A percentile compares a stretch with the other conserved stretches of the same genome.
These are phyloP conservation scores for Tiaroga cobitis DNA, from an alignment of 2,797 vertebrate genomes.

Conservation along the genomic window DNA sequence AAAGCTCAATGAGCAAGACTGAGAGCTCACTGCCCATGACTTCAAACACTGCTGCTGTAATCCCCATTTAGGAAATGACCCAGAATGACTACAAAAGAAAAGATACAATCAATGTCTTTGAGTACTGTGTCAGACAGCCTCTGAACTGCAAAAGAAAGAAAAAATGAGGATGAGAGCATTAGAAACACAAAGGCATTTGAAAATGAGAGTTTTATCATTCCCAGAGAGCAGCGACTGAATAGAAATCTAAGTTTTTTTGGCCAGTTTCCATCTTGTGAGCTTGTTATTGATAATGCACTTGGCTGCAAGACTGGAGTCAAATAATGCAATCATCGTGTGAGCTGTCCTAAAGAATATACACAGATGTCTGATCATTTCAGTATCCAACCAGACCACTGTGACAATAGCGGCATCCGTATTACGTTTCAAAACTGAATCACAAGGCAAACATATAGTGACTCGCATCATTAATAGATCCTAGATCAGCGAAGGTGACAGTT, in stretches of 20 bases:
- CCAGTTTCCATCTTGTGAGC: neutral
- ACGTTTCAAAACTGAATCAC: neutral
- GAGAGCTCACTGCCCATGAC: slow-evolving; percentile 27
- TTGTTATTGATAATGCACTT: slow-evolving; percentile 1
- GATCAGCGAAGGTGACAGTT: slow-evolving; percentile 46
- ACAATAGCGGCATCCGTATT: neutral
- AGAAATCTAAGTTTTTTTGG: neutral
- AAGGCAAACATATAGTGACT: neutral
- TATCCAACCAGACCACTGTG: neutral
- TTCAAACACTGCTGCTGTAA: slow-evolving; percentile 50
- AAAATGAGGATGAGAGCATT: neutral
- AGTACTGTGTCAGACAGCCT: slow-evolving; percentile 40
- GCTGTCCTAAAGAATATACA: neutral
- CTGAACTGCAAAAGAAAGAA: slow-evolving; percentile 41
- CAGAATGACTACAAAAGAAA: slow-evolving; percentile 52
- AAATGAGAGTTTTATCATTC: slow-evolving; percentile 33
- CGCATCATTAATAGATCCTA: slow-evolving; percentile 22
- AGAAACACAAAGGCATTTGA: slow-evolving; percentile 30
- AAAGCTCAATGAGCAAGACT: slow-evolving; percentile 14
- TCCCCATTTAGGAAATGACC: slow-evolving; percentile 60
- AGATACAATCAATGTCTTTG: slow-evolving; percentile 57
- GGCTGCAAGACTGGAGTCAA: neutral
- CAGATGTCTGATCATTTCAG: neutral
- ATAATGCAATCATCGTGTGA: neutral
- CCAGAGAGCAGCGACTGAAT: slow-evolving; percentile 4